Percentiles rank a stretch among this genome's conserved stretches.
phyloP scores from a whole-genome alignment of 1,140 invertebrate species.

The Epicauta chinensis region DNA sequence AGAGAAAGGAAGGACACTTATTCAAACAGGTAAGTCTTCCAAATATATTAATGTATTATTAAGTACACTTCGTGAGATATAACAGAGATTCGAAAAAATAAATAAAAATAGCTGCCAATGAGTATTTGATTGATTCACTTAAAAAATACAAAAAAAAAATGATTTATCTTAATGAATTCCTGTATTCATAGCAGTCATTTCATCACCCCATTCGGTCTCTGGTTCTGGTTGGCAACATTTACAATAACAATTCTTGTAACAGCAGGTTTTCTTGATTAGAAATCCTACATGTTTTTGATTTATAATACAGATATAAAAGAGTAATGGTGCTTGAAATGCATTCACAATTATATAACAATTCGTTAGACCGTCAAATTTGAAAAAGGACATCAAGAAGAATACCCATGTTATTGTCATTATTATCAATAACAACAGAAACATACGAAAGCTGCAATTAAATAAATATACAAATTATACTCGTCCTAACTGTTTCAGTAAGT shows the following conservation, averaged over 20 bases:
- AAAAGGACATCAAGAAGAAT: conserved; percentile 65
- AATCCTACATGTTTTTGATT: conserved; percentile 70
- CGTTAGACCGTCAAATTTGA: conserved; percentile 60
- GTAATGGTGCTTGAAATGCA: conserved; percentile 60
- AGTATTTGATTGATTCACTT: neutral
- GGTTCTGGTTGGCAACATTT: conserved; percentile 54
- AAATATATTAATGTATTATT: conserved; percentile 13
- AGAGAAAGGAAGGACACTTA: conserved; percentile 80
- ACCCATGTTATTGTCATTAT: conserved; percentile 69
- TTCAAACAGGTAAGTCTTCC: conserved; percentile 85
- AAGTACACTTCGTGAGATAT: no score
- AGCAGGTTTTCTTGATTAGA: conserved; percentile 69
- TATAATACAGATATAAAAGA: conserved; percentile 69
- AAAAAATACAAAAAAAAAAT: neutral
- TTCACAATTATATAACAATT: conserved; percentile 70
- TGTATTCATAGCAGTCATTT: conserved; percentile 76
- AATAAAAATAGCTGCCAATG: conserved; percentile 4
- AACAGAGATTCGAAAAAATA: neutral
- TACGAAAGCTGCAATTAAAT: conserved; percentile 65
- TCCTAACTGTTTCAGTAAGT: no score
- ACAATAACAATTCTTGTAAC: conserved; percentile 50
- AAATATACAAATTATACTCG: no score
- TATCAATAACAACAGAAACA: conserved; percentile 66
- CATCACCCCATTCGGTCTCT: conserved; percentile 73
- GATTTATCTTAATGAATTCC: conserved; percentile 49